These are phyloP conservation scores for Diachasmimorpha longicaudata DNA, from an alignment of 1,140 invertebrate species.

Conservation along the genomic window DNA sequence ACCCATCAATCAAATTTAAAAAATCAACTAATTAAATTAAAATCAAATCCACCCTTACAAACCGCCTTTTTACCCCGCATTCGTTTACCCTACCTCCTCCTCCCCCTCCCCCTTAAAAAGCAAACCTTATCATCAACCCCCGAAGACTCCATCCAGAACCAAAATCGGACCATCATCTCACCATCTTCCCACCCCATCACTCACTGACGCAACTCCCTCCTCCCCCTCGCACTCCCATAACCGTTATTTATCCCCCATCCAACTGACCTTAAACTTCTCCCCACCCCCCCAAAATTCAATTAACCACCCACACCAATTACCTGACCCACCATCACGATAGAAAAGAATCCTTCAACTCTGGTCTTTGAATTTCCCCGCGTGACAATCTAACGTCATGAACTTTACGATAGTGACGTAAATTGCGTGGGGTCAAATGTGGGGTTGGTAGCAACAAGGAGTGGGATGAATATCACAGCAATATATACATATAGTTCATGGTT, in stretches of 20 bases:
- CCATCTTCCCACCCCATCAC: background rate
- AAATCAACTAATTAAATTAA: no score
- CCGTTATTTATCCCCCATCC: background rate
- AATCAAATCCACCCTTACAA: no score
- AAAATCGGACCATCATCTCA: no score
- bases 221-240: background rate
- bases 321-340: background rate
- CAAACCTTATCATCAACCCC: no score
- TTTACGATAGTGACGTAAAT: slow-evolving; percentile 50
- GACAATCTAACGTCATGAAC: slow-evolving; percentile 47
- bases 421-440: slow-evolving; percentile 45
- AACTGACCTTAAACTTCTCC: background rate
- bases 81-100: no score
- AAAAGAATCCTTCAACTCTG: slow-evolving; percentile 1
- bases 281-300: background rate
- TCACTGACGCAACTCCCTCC: background rate
- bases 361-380: slow-evolving; percentile 19
- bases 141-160: no score
- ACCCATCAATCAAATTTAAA: no score
- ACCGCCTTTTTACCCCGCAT: no score
- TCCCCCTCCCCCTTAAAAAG: no score
- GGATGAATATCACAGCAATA: slow-evolving; percentile 27
- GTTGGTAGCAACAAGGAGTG: slow-evolving; percentile 34
- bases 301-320: background rate
- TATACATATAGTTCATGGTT: slow-evolving; percentile 7